Base-by-base conservation (phyloP, 2,113 vertebrate species). In the Bufo bufo region DNA sequence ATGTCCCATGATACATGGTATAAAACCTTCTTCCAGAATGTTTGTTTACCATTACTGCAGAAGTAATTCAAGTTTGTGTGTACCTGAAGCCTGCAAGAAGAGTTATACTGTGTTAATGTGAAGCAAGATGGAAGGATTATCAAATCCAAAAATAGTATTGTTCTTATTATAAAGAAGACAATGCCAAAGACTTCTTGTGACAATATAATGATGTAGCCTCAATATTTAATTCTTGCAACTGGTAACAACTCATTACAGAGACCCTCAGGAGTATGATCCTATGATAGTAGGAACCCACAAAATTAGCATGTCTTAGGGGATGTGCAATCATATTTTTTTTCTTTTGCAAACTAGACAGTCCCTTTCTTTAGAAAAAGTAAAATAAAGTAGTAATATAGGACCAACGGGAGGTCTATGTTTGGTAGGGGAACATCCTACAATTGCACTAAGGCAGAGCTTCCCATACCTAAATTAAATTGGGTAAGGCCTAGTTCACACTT, bases 1-100 rank as follows among this genome's bases (percentile, higher is more conserved):
- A 78, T 77, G 85, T 86, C 1, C 74, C 72, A 77, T 84, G 82
- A 54, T 84, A 84, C 82, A 71, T 84, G 45, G 65, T 84, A 5
- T 84, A 84, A 16, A 54, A 61, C 12, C 54, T 56, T 33, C 54
- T 58, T 56, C 78, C 78, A 79, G 52, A n/a, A 79, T 54, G 23
- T 19, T 33, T 56, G 23, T 56, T 2, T n/a, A 10, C 77, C 77
- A 79, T 79, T 20, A 54, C 19, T 16, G 56, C n/a, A 59, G 17
- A 80, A 56, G 23, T 12, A 59, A 43, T 23, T 80, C 19, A 77
- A 77, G 23, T 71, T 23, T 4, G 23, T 1, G 0, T 17, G 6
- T 47, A 74, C 16, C 14, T 74, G 43, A 43, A 74, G 49, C 43
- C 43, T 47, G 16, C 6, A 74, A 47, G 47, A 14, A 13, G 3